Evolutionary conservation across 2,797 vertebrate species (phyloP).

Genomic region (Limnodromus scolopaceus): DNA sequence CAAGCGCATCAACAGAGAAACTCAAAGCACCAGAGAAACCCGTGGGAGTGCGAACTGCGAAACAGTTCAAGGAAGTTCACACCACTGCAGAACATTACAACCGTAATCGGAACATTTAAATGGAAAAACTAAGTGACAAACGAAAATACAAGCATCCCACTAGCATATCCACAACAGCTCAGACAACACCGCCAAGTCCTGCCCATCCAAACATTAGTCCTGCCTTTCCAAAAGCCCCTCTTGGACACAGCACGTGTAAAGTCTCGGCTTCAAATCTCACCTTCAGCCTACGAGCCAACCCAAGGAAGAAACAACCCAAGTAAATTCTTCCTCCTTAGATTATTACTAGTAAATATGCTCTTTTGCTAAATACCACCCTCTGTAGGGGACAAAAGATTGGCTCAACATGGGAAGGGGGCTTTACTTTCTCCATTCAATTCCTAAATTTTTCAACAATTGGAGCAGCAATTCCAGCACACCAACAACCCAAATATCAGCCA

Average conservation of each 20-base stretch:
- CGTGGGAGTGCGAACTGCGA: background rate
- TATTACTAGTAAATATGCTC: background rate
- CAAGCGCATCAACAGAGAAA: background rate
- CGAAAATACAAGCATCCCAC: background rate
- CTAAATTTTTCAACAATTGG: background rate
- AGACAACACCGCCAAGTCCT: background rate
- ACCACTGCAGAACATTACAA: background rate
- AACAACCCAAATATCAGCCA: background rate
- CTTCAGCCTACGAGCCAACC: background rate
- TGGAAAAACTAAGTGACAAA: background rate
- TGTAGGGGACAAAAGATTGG: accelerated
- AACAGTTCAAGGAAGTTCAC: background rate
- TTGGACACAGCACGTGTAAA: background rate
- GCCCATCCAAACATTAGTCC: background rate
- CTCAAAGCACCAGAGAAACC: background rate
- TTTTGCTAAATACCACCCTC: background rate
- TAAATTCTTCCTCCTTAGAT: background rate
- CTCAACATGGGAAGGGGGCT: background rate
- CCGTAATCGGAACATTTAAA: background rate
- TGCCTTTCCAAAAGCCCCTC: background rate
- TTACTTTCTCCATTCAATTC: background rate
- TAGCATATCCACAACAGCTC: background rate
- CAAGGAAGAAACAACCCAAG: background rate
- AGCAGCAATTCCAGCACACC: background rate
- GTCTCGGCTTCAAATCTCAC: background rate